phyloP scores from a whole-genome alignment of 2,888 invertebrate genomes.

The Syrphus vitripennis region DNA sequence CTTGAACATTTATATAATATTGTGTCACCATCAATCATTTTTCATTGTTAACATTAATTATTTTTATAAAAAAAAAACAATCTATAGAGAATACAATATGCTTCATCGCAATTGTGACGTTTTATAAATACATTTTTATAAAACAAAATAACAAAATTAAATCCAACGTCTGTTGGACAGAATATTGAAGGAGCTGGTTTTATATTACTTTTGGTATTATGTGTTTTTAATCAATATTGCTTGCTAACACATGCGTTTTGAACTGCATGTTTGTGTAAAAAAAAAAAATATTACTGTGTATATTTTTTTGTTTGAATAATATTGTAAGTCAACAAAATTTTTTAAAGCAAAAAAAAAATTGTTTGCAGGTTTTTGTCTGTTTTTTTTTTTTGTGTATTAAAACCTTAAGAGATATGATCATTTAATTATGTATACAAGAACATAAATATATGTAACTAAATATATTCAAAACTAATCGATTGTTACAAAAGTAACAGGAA shows the following conservation, averaged over 20 bases:
- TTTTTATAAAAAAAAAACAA: slow-evolving; percentile 16
- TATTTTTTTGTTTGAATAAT: background rate
- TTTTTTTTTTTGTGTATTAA: no score
- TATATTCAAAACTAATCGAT: no score
- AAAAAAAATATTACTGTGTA: background rate
- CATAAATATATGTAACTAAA: no score
- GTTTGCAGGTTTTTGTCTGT: background rate
- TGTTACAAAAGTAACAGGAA: no score
- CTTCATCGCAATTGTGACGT: slow-evolving; percentile 1
- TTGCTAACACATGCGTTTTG: slow-evolving; percentile 18
- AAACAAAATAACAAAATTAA: background rate
- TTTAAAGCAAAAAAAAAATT: background rate
- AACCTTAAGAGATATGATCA: background rate
- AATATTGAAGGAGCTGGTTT: slow-evolving; percentile 14
- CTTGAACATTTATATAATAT: slow-evolving; percentile 24
- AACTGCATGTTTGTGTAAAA: slow-evolving; percentile 16
- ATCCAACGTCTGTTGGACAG: background rate
- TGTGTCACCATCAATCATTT: slow-evolving; percentile 50
- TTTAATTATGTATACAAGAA: no score
- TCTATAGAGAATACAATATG: background rate
- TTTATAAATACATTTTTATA: background rate
- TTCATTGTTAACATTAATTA: slow-evolving; percentile 29
- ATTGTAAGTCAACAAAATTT: background rate
- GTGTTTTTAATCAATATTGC: slow-evolving; percentile 11
- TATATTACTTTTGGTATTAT: slow-evolving; percentile 3